Evolutionary conservation across 92 coral and sea anemone genomes (phyloP).

Genomic region (Pocillopora grandis): DNA sequence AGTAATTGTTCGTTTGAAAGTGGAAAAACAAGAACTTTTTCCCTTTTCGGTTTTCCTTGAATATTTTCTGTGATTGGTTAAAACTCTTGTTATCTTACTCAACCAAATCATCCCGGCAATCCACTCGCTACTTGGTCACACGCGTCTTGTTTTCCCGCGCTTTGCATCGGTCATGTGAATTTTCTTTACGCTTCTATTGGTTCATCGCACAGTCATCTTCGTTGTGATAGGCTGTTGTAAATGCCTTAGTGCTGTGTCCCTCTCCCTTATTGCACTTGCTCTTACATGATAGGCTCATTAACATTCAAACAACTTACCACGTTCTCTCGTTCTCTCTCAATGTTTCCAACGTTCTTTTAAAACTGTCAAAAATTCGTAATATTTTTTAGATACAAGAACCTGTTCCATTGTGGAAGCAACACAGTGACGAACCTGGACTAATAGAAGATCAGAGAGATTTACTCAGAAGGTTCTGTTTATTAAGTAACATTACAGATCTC

Average conservation of each 20-base stretch:
- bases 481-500: no score
- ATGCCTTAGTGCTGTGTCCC: neutral
- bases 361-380: neutral
- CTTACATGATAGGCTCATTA: no score
- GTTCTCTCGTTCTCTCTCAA: no score
- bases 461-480: constrained; percentile 6
- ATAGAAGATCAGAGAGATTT: neutral
- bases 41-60: neutral
- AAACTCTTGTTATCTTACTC: neutral
- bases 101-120: no score
- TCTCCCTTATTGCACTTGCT: no score
- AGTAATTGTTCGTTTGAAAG: no score
- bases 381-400: constrained; percentile 76
- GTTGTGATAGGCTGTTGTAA: neutral
- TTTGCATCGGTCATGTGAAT: no score
- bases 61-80: neutral
- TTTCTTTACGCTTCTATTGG: neutral
- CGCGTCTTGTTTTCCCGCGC: no score
- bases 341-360: neutral
- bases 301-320: no score
- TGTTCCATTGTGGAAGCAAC: constrained; percentile 76
- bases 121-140: no score
- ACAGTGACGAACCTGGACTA: constrained; percentile 38
- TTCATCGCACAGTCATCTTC: neutral
- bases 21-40: neutral